Conservation (phyloP, 1,140 invertebrate species). For the Leguminivora glycinivorella region DNA sequence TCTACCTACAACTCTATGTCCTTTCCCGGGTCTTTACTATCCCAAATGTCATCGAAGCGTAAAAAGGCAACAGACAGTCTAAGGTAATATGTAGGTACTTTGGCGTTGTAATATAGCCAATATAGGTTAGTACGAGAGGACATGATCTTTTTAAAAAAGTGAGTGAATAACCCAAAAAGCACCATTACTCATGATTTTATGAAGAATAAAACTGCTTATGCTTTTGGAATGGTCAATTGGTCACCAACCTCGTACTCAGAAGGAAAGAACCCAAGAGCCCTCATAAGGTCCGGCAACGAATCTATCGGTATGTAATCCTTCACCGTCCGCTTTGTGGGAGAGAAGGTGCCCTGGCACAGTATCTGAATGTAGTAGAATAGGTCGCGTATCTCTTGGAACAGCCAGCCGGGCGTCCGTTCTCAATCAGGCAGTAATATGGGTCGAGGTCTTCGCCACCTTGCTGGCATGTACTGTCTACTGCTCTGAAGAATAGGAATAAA, state of each 20-base stretch:
- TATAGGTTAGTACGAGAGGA: no score
- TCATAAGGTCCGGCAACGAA: slow-evolving; percentile 85
- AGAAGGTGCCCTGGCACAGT: slow-evolving; percentile 84
- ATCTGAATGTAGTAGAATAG: slow-evolving; percentile 88
- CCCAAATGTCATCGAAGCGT: no score
- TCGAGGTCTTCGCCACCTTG: slow-evolving; percentile 78
- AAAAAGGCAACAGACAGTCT: no score
- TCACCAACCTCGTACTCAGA: slow-evolving; percentile 82
- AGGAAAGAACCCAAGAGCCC: slow-evolving; percentile 87
- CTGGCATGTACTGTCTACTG: slow-evolving; percentile 76
- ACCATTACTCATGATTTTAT: no score
- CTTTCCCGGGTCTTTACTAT: no score
- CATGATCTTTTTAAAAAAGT: no score
- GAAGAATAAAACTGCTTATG: no score
- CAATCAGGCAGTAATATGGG: slow-evolving; percentile 81
- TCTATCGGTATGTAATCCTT: slow-evolving; percentile 80
- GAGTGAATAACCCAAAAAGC: no score
- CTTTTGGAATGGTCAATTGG: no score
- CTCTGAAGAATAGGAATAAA: slow-evolving; percentile 52
- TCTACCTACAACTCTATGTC: no score
- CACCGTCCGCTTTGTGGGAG: slow-evolving; percentile 79
- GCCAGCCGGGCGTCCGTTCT: slow-evolving; percentile 81
- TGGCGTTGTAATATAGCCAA: no score
- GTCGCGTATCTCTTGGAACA: slow-evolving; percentile 85
- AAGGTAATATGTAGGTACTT: no score